These are phyloP conservation scores for Crypturellus undulatus DNA, from an alignment of 2,113 vertebrate species.

Conservation along the genomic window DNA sequence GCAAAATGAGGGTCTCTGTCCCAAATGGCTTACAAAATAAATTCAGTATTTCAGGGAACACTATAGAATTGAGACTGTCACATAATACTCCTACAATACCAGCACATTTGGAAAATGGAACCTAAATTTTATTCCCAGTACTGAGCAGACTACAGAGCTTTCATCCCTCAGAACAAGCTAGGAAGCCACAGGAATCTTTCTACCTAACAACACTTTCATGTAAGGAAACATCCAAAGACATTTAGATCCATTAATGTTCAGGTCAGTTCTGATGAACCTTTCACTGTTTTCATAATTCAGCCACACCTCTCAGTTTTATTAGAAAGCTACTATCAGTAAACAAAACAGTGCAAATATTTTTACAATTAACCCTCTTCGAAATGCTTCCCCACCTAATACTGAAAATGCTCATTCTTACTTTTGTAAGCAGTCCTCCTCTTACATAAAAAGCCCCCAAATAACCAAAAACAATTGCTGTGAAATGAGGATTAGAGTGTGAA, in stretches of 20 bases:
- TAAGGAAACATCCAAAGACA: neutral
- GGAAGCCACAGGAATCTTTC: neutral
- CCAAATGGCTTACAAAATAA: neutral
- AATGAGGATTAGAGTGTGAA: neutral
- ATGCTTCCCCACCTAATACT: neutral
- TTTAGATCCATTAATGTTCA: slow-evolving; percentile 48
- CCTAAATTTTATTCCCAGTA: neutral
- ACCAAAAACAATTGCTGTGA: neutral
- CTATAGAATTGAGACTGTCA: neutral
- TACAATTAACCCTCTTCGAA: neutral
- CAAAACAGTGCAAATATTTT: neutral
- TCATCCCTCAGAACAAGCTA: neutral
- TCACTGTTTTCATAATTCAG: slow-evolving; percentile 59
- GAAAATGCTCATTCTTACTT: neutral
- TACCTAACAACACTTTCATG: neutral
- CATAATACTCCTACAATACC: neutral
- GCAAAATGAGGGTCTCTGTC: neutral
- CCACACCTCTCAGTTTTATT: neutral
- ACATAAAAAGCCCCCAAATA: neutral
- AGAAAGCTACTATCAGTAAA: neutral
- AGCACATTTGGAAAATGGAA: neutral
- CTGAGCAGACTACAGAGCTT: neutral
- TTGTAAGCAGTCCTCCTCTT: neutral
- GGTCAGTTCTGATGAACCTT: slow-evolving; percentile 27
- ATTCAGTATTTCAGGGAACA: neutral